A percentile compares a stretch with the other conserved stretches of the same genome.
Evolutionary conservation across 1,140 invertebrate species (phyloP).

Genomic region (Halesus radiatus): DNA sequence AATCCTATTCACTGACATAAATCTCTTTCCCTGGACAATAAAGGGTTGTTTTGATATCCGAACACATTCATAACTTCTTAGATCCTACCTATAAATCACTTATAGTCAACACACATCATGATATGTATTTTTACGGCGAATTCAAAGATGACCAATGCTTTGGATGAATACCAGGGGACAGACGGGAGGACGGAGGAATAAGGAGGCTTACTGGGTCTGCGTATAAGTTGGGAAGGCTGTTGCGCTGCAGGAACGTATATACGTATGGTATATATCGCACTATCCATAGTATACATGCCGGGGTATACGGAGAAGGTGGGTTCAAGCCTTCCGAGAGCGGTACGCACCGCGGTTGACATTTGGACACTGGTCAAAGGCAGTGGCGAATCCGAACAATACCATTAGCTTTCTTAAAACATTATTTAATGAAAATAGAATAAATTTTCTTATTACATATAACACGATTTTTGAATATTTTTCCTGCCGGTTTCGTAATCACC

Average conservation of each 20-base stretch:
- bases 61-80: no score
- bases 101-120: neutral
- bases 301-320: neutral
- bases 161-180: neutral
- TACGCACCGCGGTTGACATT: conserved; percentile 25
- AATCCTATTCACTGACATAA: no score
- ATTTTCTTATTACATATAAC: no score
- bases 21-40: no score
- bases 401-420: neutral
- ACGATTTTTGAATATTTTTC: no score
- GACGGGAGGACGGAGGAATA: neutral
- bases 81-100: neutral
- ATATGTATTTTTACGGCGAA: neutral
- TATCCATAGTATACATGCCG: neutral
- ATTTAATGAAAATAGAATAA: neutral
- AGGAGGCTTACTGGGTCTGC: neutral
- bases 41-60: no score
- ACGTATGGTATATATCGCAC: neutral
- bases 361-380: conserved; percentile 22
- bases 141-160: neutral
- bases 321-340: neutral
- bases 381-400: neutral
- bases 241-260: no score
- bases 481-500: no score
- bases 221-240: no score